A percentile compares a stretch with the other conserved stretches of the same genome.
These are phyloP conservation scores for Crambe crambe DNA, from an alignment of 37 sponge, comb jelly and placozoan genomes.

Conservation along the genomic window DNA sequence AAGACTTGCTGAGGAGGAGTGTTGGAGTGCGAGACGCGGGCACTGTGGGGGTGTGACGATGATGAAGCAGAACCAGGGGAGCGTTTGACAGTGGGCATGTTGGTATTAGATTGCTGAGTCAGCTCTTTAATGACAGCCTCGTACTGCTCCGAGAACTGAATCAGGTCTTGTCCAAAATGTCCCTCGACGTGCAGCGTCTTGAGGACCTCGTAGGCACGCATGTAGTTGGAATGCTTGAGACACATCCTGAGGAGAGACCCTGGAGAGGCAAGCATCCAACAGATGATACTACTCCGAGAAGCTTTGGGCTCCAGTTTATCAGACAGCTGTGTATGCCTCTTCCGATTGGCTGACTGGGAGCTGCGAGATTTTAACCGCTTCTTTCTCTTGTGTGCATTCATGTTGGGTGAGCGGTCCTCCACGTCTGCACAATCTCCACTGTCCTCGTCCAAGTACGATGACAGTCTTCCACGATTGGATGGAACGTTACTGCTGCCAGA, in stretches of 20 bases:
- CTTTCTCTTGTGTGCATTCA: not conserved
- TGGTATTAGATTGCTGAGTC: not conserved
- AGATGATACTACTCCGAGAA: constrained; percentile 42
- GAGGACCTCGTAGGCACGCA: constrained; percentile 80
- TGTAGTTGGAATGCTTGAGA: constrained; percentile 72
- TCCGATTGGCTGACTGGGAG: constrained; percentile 15
- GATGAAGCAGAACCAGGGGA: constrained; percentile 2
- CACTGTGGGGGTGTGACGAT: not conserved
- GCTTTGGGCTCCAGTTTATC: not conserved
- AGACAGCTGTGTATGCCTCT: not conserved
- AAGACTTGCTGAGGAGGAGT: constrained; percentile 2
- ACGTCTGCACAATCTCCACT: constrained; percentile 74
- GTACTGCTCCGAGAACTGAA: constrained; percentile 73
- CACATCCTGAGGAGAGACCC: constrained; percentile 78
- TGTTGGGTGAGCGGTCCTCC: constrained; percentile 51
- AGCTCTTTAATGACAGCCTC: constrained; percentile 55
- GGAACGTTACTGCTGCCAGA: not conserved
- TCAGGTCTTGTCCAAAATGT: constrained; percentile 58
- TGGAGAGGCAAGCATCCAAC: constrained; percentile 87
- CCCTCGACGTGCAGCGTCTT: constrained; percentile 78
- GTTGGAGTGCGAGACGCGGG: not conserved
- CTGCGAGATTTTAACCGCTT: constrained; percentile 29
- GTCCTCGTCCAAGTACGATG: not conserved
- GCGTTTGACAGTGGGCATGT: not conserved
- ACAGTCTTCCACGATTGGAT: not conserved